Evolutionary conservation across 2,888 invertebrate species (phyloP), one percentile per base, ranked within the genome.

Genomic region (Sisyra nigra): DNA sequence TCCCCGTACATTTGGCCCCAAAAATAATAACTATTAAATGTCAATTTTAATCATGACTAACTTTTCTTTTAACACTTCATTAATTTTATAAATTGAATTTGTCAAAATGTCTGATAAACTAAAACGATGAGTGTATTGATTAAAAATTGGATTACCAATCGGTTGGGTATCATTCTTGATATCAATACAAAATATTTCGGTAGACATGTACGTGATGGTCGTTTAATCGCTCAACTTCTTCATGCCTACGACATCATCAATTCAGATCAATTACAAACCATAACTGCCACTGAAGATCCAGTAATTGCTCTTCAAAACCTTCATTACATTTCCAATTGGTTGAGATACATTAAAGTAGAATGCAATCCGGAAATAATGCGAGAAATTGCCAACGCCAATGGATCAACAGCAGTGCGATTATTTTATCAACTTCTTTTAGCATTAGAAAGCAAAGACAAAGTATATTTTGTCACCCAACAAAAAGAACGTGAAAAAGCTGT

Each of bases 391-490:
- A 60, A 63, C 43, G 69, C 68, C 1, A 65, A 61, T 45, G 68
- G 71, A 3, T 63, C 68, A 7, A 57, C 68, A 1, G 58, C 73
- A 5, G 57, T 75, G 3, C 65, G 70, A 24, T 52, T 79, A 2
- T 73, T 76, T 54, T 76, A 76, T 56, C 69, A 72, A 55, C 56
- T 78, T 3, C 77, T 72, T 53, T 58, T 77, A 7, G 65, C 66
- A 47, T 59, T 78, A 40, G 72, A 76, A 49, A 69, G 68, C 53
- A 71, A 67, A 54, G 70, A 72, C 51, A 64, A 67, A 37, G 61
- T 69, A 10, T 61, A 70, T 51, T 74, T 71, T 50, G 66, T 72
- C 18, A 66, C 68, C 48, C 55, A 61, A 44, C 68, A 69, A 51
- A 54, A 59, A 29, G 57, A 53, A 51, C 57, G 65, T 11, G 49